Evolutionary conservation across 2,888 invertebrate species (phyloP).

Genomic region (Trissolcus brochymenae): DNA sequence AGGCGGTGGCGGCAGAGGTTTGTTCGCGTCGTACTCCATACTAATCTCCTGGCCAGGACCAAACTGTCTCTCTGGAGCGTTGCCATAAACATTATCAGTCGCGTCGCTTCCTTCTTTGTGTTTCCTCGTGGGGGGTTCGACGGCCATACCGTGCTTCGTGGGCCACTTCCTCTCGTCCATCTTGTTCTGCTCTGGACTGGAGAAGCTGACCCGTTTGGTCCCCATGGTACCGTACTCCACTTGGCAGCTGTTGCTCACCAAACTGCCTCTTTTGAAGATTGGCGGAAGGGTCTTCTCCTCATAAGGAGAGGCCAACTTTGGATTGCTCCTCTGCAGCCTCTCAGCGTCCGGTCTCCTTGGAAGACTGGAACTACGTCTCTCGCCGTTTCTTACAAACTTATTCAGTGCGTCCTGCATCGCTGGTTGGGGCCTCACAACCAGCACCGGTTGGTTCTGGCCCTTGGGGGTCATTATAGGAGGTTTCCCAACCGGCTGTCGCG

Average conservation of each 20-base stretch:
- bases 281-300: conserved; percentile 68
- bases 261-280: conserved; percentile 79
- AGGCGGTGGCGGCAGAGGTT: conserved; percentile 76
- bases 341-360: conserved; percentile 61
- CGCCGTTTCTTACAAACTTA: conserved; percentile 71
- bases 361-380: conserved; percentile 75
- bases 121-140: conserved; percentile 71
- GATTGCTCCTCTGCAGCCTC: conserved; percentile 6
- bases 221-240: conserved; percentile 72
- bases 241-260: conserved; percentile 71
- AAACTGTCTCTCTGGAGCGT: conserved; percentile 17
- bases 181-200: conserved; percentile 67
- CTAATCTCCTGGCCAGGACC: conserved; percentile 24
- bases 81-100: conserved; percentile 50
- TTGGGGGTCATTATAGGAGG: conserved; percentile 69
- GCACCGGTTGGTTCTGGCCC: conserved; percentile 69
- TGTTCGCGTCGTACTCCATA: conserved; percentile 71
- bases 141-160: conserved; percentile 76
- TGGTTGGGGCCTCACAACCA: conserved; percentile 71
- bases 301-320: conserved; percentile 57
- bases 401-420: conserved; percentile 73
- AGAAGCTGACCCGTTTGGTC: conserved; percentile 78
- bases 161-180: conserved; percentile 75
- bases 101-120: conserved; percentile 63
- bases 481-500: conserved; percentile 62